Percentiles rank a stretch among this genome's conserved stretches.
Evolutionary conservation across 2,113 vertebrate genomes (phyloP).

Genomic region (Larimichthys polyactis): DNA sequence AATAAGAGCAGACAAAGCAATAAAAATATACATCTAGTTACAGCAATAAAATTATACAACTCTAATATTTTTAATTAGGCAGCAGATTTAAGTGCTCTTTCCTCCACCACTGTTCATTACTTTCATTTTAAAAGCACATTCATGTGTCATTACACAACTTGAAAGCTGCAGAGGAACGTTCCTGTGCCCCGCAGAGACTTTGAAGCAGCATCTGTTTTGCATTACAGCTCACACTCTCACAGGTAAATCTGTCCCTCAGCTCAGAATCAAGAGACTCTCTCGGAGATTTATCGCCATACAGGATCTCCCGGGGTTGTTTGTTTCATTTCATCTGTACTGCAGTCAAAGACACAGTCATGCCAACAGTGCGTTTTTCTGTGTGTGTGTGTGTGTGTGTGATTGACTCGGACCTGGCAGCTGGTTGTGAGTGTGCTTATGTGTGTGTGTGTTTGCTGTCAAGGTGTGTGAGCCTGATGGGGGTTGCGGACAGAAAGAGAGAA

Average conservation of each 20-base stretch:
- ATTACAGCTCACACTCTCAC: constrained; percentile 13
- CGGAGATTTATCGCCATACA: constrained; percentile 57
- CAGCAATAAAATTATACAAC: constrained; percentile 32
- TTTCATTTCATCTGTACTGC: constrained; percentile 69
- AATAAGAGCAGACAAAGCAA: constrained; percentile 35
- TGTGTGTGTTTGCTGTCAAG: constrained; percentile 58
- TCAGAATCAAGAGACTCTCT: constrained; percentile 49
- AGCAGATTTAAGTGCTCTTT: constrained; percentile 32
- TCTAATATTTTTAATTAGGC: constrained; percentile 63
- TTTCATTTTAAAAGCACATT: constrained; percentile 45
- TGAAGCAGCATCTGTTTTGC: constrained; percentile 44
- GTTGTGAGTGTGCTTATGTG: constrained; percentile 26
- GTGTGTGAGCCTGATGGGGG: constrained; percentile 62
- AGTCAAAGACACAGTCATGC: constrained; percentile 61
- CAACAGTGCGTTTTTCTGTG: constrained; percentile 19
- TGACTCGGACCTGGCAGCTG: constrained; percentile 27
- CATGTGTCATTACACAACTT: constrained; percentile 28
- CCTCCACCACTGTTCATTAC: constrained; percentile 40
- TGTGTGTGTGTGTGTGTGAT: constrained; percentile 6
- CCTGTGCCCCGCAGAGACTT: constrained; percentile 17
- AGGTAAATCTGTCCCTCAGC: constrained; percentile 51
- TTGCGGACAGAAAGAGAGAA: constrained; percentile 45
- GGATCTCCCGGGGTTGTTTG: constrained; percentile 69
- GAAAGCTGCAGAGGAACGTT: constrained; percentile 23
- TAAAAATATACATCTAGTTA: constrained; percentile 30